Conservation (phyloP, 1,140 invertebrate genomes). For the Drosophila bipectinata region DNA sequence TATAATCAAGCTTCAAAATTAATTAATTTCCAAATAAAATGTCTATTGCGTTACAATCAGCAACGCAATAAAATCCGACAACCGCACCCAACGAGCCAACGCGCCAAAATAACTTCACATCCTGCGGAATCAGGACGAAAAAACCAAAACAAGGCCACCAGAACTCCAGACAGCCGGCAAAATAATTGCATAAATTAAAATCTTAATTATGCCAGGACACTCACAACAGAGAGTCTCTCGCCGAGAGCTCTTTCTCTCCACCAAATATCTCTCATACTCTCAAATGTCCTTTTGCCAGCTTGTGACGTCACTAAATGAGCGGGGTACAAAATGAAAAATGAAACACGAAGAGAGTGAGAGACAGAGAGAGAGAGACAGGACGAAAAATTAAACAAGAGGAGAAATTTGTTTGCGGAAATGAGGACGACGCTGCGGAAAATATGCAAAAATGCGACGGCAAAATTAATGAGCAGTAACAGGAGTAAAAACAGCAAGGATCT, state of each 20-base stretch:
- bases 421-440: slow-evolving; percentile 46
- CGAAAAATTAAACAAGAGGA: slow-evolving; percentile 68
- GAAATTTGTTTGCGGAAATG: slow-evolving; percentile 73
- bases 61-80: slow-evolving; percentile 33
- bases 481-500: slow-evolving; percentile 41
- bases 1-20: too few relatives aligned
- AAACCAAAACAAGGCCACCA: slow-evolving; percentile 54
- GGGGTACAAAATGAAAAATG: slow-evolving; percentile 78
- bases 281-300: slow-evolving; percentile 9
- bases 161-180: slow-evolving; percentile 66
- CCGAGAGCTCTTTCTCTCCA: background rate
- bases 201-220: slow-evolving; percentile 76
- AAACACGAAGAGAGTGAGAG: slow-evolving; percentile 50
- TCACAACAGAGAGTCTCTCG: slow-evolving; percentile 30
- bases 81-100: slow-evolving; percentile 60
- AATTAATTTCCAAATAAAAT: background rate
- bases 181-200: slow-evolving; percentile 84
- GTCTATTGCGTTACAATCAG: slow-evolving; percentile 11
- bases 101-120: slow-evolving; percentile 71
- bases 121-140: slow-evolving; percentile 27
- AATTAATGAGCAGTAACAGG: slow-evolving; percentile 77
- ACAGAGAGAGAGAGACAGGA: slow-evolving; percentile 15
- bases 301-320: slow-evolving; percentile 77
- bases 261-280: background rate
- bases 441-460: slow-evolving; percentile 70